phyloP scores from a whole-genome alignment of 2,797 vertebrate genomes.

The Telmatherina bonti region DNA sequence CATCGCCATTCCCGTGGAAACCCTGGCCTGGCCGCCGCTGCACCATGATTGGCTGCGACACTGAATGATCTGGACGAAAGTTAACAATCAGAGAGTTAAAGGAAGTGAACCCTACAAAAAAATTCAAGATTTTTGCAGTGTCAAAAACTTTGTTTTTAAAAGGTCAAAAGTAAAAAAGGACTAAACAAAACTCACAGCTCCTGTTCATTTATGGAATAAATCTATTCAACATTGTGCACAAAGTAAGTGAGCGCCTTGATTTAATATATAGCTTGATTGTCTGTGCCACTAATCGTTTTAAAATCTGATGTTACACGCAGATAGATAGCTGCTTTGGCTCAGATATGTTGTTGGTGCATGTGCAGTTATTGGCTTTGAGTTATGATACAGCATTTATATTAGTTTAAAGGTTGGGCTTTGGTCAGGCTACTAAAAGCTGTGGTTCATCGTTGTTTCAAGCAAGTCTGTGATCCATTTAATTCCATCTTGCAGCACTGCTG shows the following conservation, averaged over 20 bases:
- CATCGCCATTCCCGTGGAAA: conserved; percentile 97
- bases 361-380: neutral
- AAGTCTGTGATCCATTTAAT: neutral
- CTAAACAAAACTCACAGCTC: too few species aligned
- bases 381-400: conserved; percentile 4
- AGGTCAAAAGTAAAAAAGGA: too few species aligned
- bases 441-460: neutral
- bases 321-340: neutral
- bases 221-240: too few species aligned
- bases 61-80: conserved; percentile 92
- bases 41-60: conserved; percentile 99
- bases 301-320: neutral
- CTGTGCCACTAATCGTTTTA: neutral
- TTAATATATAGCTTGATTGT: neutral
- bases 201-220: too few species aligned
- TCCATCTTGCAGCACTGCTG: neutral
- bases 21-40: conserved; percentile 96
- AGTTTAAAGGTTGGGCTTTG: conserved; percentile 1
- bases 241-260: too few species aligned
- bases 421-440: neutral
- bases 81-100: conserved; percentile 13
- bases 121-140: neutral
- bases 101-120: neutral
- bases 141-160: neutral
- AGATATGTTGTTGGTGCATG: neutral